phyloP scores from a whole-genome alignment of 2,113 vertebrate species.

The Brachyhypopomus gauderio region DNA sequence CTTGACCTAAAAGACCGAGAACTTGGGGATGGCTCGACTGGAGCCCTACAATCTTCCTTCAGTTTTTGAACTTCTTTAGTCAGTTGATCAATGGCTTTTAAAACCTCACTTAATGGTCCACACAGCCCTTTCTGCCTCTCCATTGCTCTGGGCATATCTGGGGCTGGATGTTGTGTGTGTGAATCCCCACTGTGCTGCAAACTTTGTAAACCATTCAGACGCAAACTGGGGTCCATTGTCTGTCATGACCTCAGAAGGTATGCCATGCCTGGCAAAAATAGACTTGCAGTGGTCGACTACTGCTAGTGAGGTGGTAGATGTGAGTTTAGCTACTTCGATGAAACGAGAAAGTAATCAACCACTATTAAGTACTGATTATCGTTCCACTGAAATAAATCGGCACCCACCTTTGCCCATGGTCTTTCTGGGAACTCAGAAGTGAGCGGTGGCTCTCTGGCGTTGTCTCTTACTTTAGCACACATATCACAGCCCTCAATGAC shows the following conservation, averaged over 20 bases:
- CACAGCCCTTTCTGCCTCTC: conserved; percentile 6
- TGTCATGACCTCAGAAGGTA: background rate
- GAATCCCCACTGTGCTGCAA: background rate
- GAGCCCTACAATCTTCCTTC: too few relatives aligned
- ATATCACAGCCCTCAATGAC: too few relatives aligned
- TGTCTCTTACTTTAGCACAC: too few relatives aligned
- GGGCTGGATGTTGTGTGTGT: background rate
- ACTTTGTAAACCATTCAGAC: background rate
- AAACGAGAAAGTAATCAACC: background rate
- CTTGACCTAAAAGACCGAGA: too few relatives aligned
- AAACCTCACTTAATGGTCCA: background rate
- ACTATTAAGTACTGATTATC: background rate
- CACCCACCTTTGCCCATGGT: too few relatives aligned
- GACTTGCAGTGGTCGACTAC: too few relatives aligned
- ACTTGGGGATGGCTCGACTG: too few relatives aligned
- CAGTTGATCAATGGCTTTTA: too few relatives aligned
- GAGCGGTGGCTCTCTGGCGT: too few relatives aligned
- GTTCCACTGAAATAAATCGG: too few relatives aligned
- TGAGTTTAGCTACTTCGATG: background rate
- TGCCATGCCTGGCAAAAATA: background rate
- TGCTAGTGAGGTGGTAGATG: background rate
- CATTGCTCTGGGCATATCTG: background rate
- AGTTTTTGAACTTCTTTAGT: too few relatives aligned
- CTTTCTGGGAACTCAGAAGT: too few relatives aligned
- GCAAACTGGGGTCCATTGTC: background rate